These are phyloP conservation scores for Leptodactylus fallax DNA, from an alignment of 2,797 vertebrate species.

Conservation along the genomic window DNA sequence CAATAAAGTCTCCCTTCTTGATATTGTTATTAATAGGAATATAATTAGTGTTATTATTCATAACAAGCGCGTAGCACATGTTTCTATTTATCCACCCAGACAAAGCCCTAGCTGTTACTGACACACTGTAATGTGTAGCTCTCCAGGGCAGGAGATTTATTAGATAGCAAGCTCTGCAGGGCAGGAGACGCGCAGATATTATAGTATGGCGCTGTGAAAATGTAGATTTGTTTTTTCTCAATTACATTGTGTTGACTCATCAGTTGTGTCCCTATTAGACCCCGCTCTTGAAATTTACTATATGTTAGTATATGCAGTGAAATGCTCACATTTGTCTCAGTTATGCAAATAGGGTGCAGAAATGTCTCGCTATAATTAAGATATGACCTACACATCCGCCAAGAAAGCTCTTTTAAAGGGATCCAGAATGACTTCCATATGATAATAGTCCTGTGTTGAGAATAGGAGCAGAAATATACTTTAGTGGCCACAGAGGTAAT, in stretches of 20 bases:
- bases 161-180: slow-evolving; percentile 34
- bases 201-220: neutral
- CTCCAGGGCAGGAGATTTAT: slow-evolving; percentile 6
- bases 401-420: no score
- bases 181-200: neutral
- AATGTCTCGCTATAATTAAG: no score
- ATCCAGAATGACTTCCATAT: no score
- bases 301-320: neutral
- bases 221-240: neutral
- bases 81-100: slow-evolving; percentile 59
- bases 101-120: slow-evolving; percentile 50
- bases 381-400: no score
- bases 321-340: neutral
- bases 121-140: slow-evolving; percentile 32
- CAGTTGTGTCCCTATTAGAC: neutral
- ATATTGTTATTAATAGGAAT: slow-evolving; percentile 61
- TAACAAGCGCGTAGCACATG: slow-evolving; percentile 38
- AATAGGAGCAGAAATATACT: no score
- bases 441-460: no score
- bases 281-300: neutral
- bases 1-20: slow-evolving; percentile 39
- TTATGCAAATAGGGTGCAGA: no score
- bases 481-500: no score
- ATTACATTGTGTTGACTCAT: neutral
- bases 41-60: slow-evolving; percentile 61